Evolutionary conservation across 2,797 vertebrate species (phyloP), one percentile per base, ranked within the genome.

Genomic region (Myotis planiceps): DNA sequence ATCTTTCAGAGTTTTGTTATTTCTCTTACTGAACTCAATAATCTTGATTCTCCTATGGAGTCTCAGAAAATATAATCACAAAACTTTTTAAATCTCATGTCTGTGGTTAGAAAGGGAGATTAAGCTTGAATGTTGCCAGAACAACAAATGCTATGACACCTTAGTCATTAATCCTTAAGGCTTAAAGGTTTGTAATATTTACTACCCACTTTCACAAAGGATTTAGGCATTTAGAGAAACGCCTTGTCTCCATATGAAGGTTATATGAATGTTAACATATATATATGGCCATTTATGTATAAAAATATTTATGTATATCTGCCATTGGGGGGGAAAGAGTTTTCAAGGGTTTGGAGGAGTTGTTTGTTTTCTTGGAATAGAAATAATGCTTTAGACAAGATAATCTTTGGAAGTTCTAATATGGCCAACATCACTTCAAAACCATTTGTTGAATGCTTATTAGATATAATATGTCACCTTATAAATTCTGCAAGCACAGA

Each of bases 141-240:
- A 58, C 9, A 75, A 78, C 23, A 60, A 74, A 55, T 3, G 14
- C 19, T 29, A 5, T 69, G 53, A 74, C 51, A 65, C 29, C 12
- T 89, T 72, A 42, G 63, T 45, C 51, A 23, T 92, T 94, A 88
- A 74, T 88, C 84, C 42, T 92, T 68, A 79, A 66, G 10, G 63
- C 19, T 74, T 83, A 55, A 78, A 75, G 13, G 27, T 87, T 60
- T 88, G 49, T 55, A 39, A 53, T 69, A 39, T 34, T 87, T 80
- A 74, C 4, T 7, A 25, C 21, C 81, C 83, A 51, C 76, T 92
- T 92, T 87, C 47, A 74, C 79, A 81, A 47, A 90, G 4, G 18
- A 53, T 68, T 34, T 89, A 92, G 65, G 25, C n/a, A 49, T 68
- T 71, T 60, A 89, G 37, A 60, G 58, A 86, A 80, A 80, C 4